Base-by-base conservation (phyloP, 2,797 vertebrate genomes). In the Chloroceryle amazona region DNA sequence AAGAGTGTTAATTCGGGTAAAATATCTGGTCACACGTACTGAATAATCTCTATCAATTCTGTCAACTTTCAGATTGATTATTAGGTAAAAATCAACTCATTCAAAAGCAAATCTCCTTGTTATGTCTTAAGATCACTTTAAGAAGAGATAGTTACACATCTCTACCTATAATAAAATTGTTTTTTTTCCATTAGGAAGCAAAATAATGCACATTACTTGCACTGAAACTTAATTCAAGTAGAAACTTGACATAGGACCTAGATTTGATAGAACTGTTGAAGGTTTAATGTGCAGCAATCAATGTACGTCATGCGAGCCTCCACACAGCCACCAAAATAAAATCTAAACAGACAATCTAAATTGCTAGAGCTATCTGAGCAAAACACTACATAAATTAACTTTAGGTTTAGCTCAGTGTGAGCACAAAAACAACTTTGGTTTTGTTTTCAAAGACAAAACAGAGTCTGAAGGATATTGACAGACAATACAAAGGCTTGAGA, bases 401-500 rank as follows among this genome's bases (percentile, higher is more conserved):
- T 65, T 11, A 76, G 6, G 55, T 75, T 86, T 51, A 92, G 26
- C 28, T 90, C 57, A 67, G 33, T 23, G 26, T 65, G 37, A 94
- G 80, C 81, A 75, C 6, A 13, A 76, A 86, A 49, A 86, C 49
- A 94, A 82, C 92, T 97, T 95, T 95, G 94, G 94, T 94, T 90
- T 91, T 90, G 55, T 80, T 96, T 94, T 73, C 85, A 61, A 65
- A 93, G 93, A 89, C n/a, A 76, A 63, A 86, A 74, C 31, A 62
- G 46, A 58, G 33, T 41, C 47, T 71, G 28, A 81, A 84, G 41
- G 44, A 66, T 60, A 76, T 1, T 29, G 31, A 71, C 60, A 61
- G 61, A 47, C 60, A 68, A 70, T 72, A 68, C 85, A 55, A 81
- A 86, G 75, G 63, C 86, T 78, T 57, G 13, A 82, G 39, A 86